These are phyloP conservation scores for Gorilla gorilla DNA, from an alignment of 2,113 vertebrate species.

Conservation along the genomic window DNA sequence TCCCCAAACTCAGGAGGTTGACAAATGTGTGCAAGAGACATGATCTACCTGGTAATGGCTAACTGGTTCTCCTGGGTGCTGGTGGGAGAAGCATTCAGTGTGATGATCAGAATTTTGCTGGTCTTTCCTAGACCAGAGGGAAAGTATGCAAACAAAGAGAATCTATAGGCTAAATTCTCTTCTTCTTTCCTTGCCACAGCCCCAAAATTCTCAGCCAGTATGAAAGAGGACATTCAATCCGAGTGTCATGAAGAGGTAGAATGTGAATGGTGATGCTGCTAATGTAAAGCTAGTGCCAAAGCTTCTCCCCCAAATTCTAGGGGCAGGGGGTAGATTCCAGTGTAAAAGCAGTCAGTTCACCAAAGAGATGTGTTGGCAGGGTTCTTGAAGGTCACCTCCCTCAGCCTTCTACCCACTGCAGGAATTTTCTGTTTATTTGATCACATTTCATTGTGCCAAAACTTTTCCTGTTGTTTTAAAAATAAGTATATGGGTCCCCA, in stretches of 20 bases:
- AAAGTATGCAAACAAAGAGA: neutral
- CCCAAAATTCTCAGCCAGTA: neutral
- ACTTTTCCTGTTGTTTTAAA: neutral
- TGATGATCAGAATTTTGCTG: neutral
- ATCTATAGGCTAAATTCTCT: too few relatives aligned
- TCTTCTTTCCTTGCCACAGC: neutral
- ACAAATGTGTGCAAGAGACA: neutral
- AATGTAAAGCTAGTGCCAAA: neutral
- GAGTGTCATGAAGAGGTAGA: neutral
- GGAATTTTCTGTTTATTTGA: neutral
- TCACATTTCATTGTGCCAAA: neutral
- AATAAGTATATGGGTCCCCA: neutral
- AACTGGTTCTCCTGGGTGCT: neutral
- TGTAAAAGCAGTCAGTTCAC: neutral
- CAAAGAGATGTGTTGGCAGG: neutral
- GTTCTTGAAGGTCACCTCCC: neutral
- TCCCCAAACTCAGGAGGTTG: neutral
- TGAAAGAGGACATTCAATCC: neutral
- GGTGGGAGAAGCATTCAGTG: neutral
- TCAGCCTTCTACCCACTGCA: neutral
- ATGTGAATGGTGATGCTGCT: neutral
- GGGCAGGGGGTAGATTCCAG: neutral
- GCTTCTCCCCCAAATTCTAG: neutral
- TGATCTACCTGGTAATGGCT: neutral
- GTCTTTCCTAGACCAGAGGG: neutral